These are phyloP conservation scores for Turnix velox DNA, from an alignment of 2,113 vertebrate species.

Conservation along the genomic window DNA sequence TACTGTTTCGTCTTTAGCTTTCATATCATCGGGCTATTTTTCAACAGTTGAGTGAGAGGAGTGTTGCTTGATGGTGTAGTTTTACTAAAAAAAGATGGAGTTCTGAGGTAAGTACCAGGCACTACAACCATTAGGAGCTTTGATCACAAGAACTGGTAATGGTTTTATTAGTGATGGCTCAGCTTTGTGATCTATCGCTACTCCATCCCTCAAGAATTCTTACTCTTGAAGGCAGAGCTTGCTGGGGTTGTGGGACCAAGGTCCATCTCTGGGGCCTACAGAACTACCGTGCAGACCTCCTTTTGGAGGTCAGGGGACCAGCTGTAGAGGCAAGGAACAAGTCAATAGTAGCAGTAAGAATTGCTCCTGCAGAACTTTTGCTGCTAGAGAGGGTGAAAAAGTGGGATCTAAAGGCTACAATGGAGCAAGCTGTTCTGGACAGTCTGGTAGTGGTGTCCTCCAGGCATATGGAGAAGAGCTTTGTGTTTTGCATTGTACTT, in stretches of 20 bases:
- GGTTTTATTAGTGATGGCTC: accelerated
- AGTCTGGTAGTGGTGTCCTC: background rate
- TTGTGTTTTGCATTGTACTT: background rate
- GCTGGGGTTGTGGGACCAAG: background rate
- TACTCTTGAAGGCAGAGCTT: background rate
- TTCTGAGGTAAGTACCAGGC: background rate
- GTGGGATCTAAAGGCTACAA: background rate
- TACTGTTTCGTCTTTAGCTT: background rate
- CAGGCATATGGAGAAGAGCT: background rate
- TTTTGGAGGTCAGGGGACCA: background rate
- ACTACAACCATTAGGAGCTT: background rate
- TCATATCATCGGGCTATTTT: background rate
- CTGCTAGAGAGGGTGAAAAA: background rate
- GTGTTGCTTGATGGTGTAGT: background rate
- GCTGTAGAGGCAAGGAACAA: background rate
- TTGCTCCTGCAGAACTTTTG: background rate
- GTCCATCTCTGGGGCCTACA: too few species aligned
- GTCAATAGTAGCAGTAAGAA: background rate
- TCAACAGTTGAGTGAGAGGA: background rate
- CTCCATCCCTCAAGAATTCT: background rate
- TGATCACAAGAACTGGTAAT: background rate
- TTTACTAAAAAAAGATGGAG: background rate
- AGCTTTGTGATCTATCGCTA: background rate
- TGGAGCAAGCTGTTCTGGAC: background rate
- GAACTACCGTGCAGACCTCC: background rate